Conservation (phyloP, 1,140 invertebrate genomes). For the Streblospio benedicti region DNA sequence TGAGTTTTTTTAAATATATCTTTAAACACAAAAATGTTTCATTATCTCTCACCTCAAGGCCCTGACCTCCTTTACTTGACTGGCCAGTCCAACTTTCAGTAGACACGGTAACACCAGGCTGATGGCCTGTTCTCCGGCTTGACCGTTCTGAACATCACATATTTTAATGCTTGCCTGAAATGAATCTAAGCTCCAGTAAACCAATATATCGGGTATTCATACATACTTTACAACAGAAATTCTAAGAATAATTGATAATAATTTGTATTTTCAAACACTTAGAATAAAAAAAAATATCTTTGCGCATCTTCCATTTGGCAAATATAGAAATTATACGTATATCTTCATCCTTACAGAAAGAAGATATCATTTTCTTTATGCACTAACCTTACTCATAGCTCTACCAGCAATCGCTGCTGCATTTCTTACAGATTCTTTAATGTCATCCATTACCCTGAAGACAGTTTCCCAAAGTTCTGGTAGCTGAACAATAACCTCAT, state of each 20-base stretch:
- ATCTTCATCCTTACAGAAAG: too few species aligned
- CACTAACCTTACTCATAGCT: slow-evolving; percentile 66
- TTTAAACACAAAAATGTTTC: too few species aligned
- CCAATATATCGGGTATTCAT: too few species aligned
- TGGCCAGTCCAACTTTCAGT: slow-evolving; percentile 67
- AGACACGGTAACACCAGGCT: slow-evolving; percentile 69
- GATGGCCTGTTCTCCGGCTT: slow-evolving; percentile 67
- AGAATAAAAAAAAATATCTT: too few species aligned
- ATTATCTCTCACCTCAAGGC: slow-evolving; percentile 49
- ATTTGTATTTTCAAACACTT: too few species aligned
- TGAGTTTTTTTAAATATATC: too few species aligned
- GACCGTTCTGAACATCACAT: slow-evolving; percentile 66
- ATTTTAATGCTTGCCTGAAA: slow-evolving; percentile 65
- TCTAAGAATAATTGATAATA: too few species aligned
- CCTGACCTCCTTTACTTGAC: slow-evolving; percentile 69
- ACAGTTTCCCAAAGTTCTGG: slow-evolving; percentile 70
- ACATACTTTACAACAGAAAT: too few species aligned
- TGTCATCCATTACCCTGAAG: slow-evolving; percentile 85
- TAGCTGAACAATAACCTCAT: slow-evolving; percentile 51
- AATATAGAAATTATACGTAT: too few species aligned
- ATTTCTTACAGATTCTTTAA: slow-evolving; percentile 68
- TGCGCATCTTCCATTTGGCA: too few species aligned
- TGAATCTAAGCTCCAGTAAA: slow-evolving; percentile 20
- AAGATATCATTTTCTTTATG: too few species aligned
- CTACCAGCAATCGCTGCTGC: slow-evolving; percentile 69